Base-by-base conservation (phyloP, 2,888 invertebrate species). In the Chalcosyrphus nemorum region DNA sequence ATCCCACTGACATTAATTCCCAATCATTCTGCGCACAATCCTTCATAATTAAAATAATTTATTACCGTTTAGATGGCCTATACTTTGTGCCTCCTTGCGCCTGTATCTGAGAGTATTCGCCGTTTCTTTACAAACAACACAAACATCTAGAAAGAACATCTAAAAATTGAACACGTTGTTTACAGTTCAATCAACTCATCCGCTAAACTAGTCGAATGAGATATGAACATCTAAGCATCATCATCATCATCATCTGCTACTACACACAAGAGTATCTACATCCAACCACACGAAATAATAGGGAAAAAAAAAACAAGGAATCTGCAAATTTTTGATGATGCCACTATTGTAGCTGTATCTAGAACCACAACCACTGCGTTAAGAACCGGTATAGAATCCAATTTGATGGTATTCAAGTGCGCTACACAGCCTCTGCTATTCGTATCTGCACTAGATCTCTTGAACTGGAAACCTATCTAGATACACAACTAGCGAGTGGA, bases 401-500 rank as follows among this genome's bases (percentile, higher is more conserved):
- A 71, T 76, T 81, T 65, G 59, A 81, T 76, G 75, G 70, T 81
- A 65, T 76, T 77, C 72, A 78, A 78, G 72, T 72, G 50, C 78
- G 38, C 59, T 47, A 29, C 71, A 56, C 71, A 56, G 71, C 57
- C 70, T 38, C 54, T 76, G 59, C 78, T 68, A 54, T 65, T n/a
- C n/a, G n/a, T 82, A 82, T 82, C 82, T 82, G 82, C 61, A 78
- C 82, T 82, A 82, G 78, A 82, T 82, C 82, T 78, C 72, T 78
- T 82, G 72, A 82, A 68, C 78, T 82, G 72, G 56, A 78, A 82
- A 82, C 61, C 71, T 82, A 82, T 82, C 81, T 82, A 81, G 70
- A 76, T 81, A 71, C 77, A 71, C 70, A 13, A 41, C 52, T 24
- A 29, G n/a, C n/a, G 41, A 27, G 74, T 50, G 32, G 66, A 81